Evolutionary conservation across 2,113 vertebrate species (phyloP), one percentile per base, ranked within the genome.

Genomic region (Vulpes vulpes): DNA sequence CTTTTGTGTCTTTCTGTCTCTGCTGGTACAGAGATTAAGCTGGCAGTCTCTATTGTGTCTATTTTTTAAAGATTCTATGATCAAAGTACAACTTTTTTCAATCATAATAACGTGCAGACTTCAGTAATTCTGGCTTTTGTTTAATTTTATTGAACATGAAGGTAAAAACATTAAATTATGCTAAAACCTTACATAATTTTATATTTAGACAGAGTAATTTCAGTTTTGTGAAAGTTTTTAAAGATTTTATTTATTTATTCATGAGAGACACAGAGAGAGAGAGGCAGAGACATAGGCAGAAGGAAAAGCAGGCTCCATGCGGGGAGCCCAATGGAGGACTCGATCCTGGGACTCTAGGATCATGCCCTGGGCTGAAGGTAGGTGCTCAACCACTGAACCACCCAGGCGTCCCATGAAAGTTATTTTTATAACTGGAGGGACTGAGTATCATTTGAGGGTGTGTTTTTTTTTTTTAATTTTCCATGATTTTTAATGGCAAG

Each of bases 131-230:
- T 65, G 57, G 80, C 43, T 71, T 93, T 81, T 71, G 76, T 11
- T 51, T 78, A 89, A 89, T 88, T 79, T 49, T 91, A 43, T 83
- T 83, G 43, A 83, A 11, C 55, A 32, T 81, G 20, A 76, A 95
- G 32, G 38, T 62, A 32, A 74, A 91, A 95, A 20, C 6, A 19
- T 85, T 55, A 17, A 49, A 84, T 85, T 57, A 51, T 82, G 30
- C 8, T 95, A 65, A 82, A 88, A 20, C 81, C 15, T 89, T 65
- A 83, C 67, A 14, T 74, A 60, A 74, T 71, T 93, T 92, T 76
- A 82, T 23, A 78, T 78, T 90, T 95, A 95, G n/a, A 27, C 27
- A 71, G 43, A 82, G 14, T 62, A 55, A 59, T 23, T 84, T 73
- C 65, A n/a, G 65, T 69, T 69, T 69, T 69, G n/a, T n/a, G 65